Base-by-base conservation (phyloP, 1,140 invertebrate genomes). In the Lasioglossum albipes region DNA sequence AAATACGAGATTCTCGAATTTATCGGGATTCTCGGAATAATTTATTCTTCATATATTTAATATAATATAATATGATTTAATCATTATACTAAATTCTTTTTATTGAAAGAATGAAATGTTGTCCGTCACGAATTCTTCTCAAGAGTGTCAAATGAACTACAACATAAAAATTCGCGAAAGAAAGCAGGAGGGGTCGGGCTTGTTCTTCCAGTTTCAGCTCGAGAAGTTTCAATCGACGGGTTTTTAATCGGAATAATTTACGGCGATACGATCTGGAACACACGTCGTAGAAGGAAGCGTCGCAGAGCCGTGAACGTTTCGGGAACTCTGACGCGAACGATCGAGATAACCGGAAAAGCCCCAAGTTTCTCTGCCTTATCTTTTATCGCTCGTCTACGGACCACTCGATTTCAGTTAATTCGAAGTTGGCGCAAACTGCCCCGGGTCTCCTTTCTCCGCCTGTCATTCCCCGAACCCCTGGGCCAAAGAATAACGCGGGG, bases 351-450 rank as follows among this genome's bases (percentile, higher is more conserved):
- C 70, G 77, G 77, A 57, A 36, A 74, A 54, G 49, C 61, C 62
- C 36, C 2, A 79, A 74, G 45, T 79, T 79, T 64, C 61, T 64
- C 42, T 22, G 20, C 41, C 76, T 78, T 78, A 78, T 78, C 76
- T 72, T 72, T 78, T 73, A 79, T 79, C 76, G 31, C 12, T 42
- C n/a, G 22, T 18, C 45, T 42, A 54, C 61, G 61, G 54, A 54
- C 18, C 77, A n/a, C 22, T 73, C 77, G 77, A 73, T 79, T 74
- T 79, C 70, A 74, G 77, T 79, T 79, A 74, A 79, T 79, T 79
- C 41, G 49, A 79, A 79, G 68, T 79, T 72, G 0, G 61, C 69
- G 42, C 76, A 1, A 73, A 79, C 69, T 73, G 18, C 18, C 20
- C 2, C 20, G 45, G 4, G 12, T 52, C 52, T 18, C 61, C 31